Conservation (phyloP, 2,113 vertebrate genomes). For the Elanoides forficatus region DNA sequence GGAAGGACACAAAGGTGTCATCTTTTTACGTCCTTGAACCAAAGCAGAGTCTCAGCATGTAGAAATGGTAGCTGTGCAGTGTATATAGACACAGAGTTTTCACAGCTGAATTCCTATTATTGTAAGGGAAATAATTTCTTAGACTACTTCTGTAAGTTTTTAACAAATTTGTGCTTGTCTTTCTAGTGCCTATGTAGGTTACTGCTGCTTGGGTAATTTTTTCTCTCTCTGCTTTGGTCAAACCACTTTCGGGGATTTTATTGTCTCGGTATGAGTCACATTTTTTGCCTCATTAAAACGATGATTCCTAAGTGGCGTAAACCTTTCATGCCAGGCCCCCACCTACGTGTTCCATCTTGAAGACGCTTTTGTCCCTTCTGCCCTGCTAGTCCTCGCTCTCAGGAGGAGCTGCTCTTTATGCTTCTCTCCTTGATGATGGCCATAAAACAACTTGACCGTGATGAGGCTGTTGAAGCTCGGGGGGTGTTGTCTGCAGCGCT, state of each 20-base stretch:
- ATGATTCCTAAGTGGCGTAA: background rate
- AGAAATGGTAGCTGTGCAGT: background rate
- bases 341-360: background rate
- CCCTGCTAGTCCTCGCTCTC: background rate
- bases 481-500: background rate
- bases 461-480: background rate
- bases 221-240: background rate
- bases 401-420: background rate
- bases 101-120: background rate
- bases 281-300: background rate
- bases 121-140: background rate
- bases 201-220: background rate
- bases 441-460: background rate
- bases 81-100: background rate
- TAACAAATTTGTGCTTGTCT: background rate
- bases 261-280: background rate
- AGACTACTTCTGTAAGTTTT: background rate
- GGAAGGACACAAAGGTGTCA: background rate
- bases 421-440: background rate
- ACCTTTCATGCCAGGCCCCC: rapidly evolving
- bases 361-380: background rate
- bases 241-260: background rate
- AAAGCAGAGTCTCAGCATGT: rapidly evolving
- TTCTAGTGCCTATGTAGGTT: background rate
- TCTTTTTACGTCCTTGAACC: background rate